Evolutionary conservation across 2,113 vertebrate genomes (phyloP), one percentile per base, ranked within the genome.

Genomic region (Lonchura striata): DNA sequence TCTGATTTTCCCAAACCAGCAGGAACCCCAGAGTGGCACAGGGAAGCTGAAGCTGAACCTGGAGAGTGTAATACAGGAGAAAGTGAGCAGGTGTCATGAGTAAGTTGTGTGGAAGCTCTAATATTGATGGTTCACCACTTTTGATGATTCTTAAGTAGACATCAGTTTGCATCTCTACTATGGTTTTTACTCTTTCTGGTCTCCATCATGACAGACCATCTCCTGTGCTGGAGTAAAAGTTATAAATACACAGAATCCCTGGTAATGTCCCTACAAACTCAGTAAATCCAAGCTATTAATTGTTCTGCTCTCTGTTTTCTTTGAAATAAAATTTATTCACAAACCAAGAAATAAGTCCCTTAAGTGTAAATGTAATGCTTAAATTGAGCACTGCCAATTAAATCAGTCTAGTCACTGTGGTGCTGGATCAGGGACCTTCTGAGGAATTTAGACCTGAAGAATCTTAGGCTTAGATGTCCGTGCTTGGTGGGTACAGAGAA

Each of bases 11-110:
- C 18, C 35, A 63, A 20, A 47, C 2, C 15, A 79, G 20, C 13
- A 59, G 18, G 19, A 57, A 28, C 4, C 10, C 2, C 2, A 1
- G 3, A 25, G 13, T 0, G 1, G 9, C 15, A 33, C 6, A 1
- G 35, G 11, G 8, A 79, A 92, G 21, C 5, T 59, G 7, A 75
- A 92, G 23, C 4, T 60, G 44, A 80, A 80, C 6, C 4, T 60
- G 20, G 14, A 47, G 5, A 42, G 5, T 10, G 1, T 19, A 57
- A 74, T 27, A 42, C 8, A 30, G 20, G 7, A 6, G 11, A 37
- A 84, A 79, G 6, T 30, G 23, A 66, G 15, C 22, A 66, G 65
- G 6, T 1, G n/a, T 7, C 17, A 60, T 35, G 74, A 66, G 39
- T 31, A 6, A 79, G 13, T 7, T 4, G 11, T 23, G 15, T 50